Evolutionary conservation across 1,140 invertebrate species (phyloP), one percentile per base, ranked within the genome.

Genomic region (Platyscapa corneri): DNA sequence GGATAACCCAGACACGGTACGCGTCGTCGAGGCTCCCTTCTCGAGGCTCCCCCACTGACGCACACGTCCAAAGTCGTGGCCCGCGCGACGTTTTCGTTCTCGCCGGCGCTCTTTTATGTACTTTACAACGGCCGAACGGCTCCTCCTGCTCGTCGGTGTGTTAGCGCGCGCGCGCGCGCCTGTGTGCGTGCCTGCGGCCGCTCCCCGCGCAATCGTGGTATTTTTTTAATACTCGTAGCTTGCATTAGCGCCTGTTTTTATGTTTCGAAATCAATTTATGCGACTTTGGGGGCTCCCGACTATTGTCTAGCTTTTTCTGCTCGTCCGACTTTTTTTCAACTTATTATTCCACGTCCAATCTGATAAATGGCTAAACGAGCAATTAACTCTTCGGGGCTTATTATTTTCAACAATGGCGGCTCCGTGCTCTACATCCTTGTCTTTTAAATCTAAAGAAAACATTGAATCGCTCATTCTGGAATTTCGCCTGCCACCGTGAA

Each of bases 221-320:
- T 39, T 67, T 67, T n/a, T 53, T 80, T 67, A 67, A 64, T 75
- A 83, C 75, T 83, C 75, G 75, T 42, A 42, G 34, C 42, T n/a
- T 1, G 46, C 39, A n/a, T 81, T 70, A 46, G 64, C 8, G 60
- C 32, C 8, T 2, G 42, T 81, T 81, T 80, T 72, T 70, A 42
- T n/a, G 14, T 32, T n/a, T 32, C 32, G 14, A 60, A 56, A 60
- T 78, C 53, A 60, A 78, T 78, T 81, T 70, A 46, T n/a, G 39
- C 53, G 34, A 18, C 37, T 46, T 81, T 49, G 39, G 49, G 70
- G 42, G 8, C 23, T 42, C 7, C 20, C 18, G 10, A n/a, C 37
- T n/a, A 74, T 74, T 74, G 27, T 30, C 12, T 65, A 1, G 37
- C 60, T 20, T 30, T 42, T 80, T 80, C 34, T 65, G 5, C 14